Conservation (phyloP, 2,888 invertebrate genomes). For the Parelbella ahira region DNA sequence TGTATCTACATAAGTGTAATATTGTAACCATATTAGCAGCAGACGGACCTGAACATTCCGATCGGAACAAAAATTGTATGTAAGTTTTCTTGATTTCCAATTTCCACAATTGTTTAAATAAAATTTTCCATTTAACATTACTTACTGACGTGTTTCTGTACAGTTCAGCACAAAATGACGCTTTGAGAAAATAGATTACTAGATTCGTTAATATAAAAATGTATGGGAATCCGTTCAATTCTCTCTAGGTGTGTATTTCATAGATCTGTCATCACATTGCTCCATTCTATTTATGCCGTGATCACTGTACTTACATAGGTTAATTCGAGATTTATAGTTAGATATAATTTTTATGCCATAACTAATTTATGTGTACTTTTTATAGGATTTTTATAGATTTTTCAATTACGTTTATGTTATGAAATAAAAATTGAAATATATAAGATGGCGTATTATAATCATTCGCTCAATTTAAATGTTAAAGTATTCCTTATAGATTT, state of each 20-base stretch:
- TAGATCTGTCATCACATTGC: constrained; percentile 47
- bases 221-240: too few species aligned
- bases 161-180: constrained; percentile 25
- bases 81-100: constrained; percentile 22
- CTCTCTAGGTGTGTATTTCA: constrained; percentile 23
- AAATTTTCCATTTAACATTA: constrained; percentile 4
- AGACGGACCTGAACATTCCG: constrained; percentile 26
- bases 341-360: constrained; percentile 73
- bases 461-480: constrained; percentile 66
- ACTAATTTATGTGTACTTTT: constrained; percentile 72
- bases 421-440: constrained; percentile 38
- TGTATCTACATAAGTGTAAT: constrained; percentile 5
- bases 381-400: constrained; percentile 58
- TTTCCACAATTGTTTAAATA: constrained; percentile 13
- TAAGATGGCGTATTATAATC: constrained; percentile 56
- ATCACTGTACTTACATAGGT: constrained; percentile 71
- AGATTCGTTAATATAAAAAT: constrained; percentile 1
- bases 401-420: constrained; percentile 46
- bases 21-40: neutral
- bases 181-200: constrained; percentile 8
- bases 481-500: constrained; percentile 34
- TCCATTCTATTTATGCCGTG: constrained; percentile 41
- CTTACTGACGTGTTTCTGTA: constrained; percentile 22
- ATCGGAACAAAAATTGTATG: constrained; percentile 26
- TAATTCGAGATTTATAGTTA: constrained; percentile 60